Conservation (phyloP, 2,797 vertebrate species). For the Scarus forsteni region DNA sequence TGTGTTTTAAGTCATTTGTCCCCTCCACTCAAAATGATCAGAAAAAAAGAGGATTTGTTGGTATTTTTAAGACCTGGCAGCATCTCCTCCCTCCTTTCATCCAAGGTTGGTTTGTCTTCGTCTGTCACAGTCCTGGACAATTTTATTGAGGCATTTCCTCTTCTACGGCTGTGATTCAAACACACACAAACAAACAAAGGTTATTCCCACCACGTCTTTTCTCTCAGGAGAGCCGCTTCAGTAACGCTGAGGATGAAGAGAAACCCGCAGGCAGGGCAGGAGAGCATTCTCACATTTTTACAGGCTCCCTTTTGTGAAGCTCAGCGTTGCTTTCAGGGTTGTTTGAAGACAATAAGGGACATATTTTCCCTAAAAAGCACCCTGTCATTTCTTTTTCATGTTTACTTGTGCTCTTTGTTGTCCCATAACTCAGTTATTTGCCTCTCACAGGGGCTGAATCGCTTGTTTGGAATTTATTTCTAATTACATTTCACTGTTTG, state of each 20-base stretch:
- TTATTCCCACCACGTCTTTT: conserved; percentile 32
- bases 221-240: conserved; percentile 3
- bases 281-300: conserved; percentile 1
- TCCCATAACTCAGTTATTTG: neutral
- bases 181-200: conserved; percentile 21
- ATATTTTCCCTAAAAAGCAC: conserved; percentile 1
- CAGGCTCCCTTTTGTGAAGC: neutral
- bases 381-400: neutral
- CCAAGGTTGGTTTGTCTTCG: conserved; percentile 26
- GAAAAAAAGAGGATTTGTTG: conserved; percentile 6
- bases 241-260: conserved; percentile 15
- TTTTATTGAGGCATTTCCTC: conserved; percentile 48
- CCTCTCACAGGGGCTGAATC: neutral
- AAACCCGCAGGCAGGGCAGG: conserved; percentile 1
- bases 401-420: conserved; percentile 13
- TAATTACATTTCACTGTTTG: conserved; percentile 43
- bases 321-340: neutral
- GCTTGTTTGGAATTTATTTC: conserved; percentile 32
- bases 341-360: neutral
- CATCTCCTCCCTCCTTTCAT: conserved; percentile 41
- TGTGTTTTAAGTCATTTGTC: conserved; percentile 9
- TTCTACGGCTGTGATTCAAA: conserved; percentile 7
- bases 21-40: conserved; percentile 13
- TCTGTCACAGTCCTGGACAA: conserved; percentile 26
- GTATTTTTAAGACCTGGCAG: conserved; percentile 5